A percentile compares a stretch with the other conserved stretches of the same genome.
These are phyloP conservation scores for Linnaemya tessellans DNA, from an alignment of 2,888 invertebrate species.

Conservation along the genomic window DNA sequence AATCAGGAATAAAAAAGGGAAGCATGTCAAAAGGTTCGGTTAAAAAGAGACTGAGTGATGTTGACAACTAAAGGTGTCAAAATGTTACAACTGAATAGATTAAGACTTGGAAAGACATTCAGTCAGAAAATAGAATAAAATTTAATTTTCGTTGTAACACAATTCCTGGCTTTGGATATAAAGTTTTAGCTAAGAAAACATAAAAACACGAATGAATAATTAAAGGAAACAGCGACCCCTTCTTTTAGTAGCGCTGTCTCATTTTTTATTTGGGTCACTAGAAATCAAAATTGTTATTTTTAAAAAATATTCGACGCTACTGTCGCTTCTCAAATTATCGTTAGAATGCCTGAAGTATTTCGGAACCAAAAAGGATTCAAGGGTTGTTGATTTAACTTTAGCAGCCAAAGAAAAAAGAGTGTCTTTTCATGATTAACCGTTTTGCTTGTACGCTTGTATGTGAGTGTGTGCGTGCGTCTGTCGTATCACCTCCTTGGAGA, in stretches of 20 bases:
- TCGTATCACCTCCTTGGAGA: too few species aligned
- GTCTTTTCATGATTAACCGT: too few species aligned
- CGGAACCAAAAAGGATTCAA: too few species aligned
- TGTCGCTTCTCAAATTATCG: too few species aligned
- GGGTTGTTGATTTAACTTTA: too few species aligned
- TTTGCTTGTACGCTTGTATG: too few species aligned
- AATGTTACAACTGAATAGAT: constrained; percentile 67
- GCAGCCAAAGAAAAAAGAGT: too few species aligned
- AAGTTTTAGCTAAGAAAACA: background rate
- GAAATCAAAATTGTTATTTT: background rate
- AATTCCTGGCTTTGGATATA: background rate
- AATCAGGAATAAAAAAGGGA: constrained; percentile 61
- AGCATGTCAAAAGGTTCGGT: constrained; percentile 63
- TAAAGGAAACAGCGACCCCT: background rate
- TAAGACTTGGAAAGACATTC: constrained; percentile 31
- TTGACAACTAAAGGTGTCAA: constrained; percentile 70
- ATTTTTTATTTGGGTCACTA: background rate
- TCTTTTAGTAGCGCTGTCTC: background rate
- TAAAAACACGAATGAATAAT: background rate
- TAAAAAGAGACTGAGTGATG: constrained; percentile 63
- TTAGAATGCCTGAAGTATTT: too few species aligned
- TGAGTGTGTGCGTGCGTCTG: too few species aligned
- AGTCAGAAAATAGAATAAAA: constrained; percentile 19
- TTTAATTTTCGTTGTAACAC: background rate
- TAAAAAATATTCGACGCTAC: background rate